These are phyloP conservation scores for Andricus quercusramuli DNA, from an alignment of 2,888 invertebrate species.

Conservation along the genomic window DNA sequence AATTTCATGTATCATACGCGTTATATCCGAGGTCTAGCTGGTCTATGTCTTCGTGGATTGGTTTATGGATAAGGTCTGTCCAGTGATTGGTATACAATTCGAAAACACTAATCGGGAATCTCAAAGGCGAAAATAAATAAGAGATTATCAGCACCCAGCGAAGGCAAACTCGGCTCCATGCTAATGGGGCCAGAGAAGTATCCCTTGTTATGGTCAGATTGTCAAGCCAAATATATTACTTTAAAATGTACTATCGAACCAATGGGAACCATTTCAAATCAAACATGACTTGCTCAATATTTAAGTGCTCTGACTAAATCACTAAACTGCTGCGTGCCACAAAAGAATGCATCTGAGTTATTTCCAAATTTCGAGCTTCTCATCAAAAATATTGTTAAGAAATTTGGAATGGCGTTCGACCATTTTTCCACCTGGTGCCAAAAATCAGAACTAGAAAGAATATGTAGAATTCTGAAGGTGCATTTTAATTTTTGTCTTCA, in stretches of 20 bases:
- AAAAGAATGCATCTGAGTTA: conserved; percentile 10
- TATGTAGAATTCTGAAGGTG: too few species aligned
- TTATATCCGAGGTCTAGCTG: conserved; percentile 54
- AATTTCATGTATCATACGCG: conserved; percentile 28
- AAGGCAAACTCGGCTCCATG: conserved; percentile 21
- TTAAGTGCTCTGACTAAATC: conserved; percentile 29
- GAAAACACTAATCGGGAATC: conserved; percentile 16
- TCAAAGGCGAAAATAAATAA: neutral
- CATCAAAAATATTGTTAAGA: neutral
- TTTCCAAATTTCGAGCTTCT: neutral
- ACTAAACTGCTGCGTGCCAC: neutral
- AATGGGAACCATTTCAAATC: conserved; percentile 42
- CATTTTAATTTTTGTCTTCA: too few species aligned
- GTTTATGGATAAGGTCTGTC: neutral
- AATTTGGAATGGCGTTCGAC: too few species aligned
- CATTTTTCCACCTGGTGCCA: too few species aligned
- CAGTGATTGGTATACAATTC: neutral
- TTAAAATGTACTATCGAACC: conserved; percentile 47
- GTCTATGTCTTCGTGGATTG: conserved; percentile 56
- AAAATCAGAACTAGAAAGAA: too few species aligned
- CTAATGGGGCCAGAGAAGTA: conserved; percentile 13
- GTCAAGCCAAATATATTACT: conserved; percentile 72
- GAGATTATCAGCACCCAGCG: neutral
- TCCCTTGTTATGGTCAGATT: conserved; percentile 62
- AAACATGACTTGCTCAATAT: conserved; percentile 59